Evolutionary conservation across 2,797 vertebrate species (phyloP), one percentile per base, ranked within the genome.

Genomic region (Gymnodraco acuticeps): DNA sequence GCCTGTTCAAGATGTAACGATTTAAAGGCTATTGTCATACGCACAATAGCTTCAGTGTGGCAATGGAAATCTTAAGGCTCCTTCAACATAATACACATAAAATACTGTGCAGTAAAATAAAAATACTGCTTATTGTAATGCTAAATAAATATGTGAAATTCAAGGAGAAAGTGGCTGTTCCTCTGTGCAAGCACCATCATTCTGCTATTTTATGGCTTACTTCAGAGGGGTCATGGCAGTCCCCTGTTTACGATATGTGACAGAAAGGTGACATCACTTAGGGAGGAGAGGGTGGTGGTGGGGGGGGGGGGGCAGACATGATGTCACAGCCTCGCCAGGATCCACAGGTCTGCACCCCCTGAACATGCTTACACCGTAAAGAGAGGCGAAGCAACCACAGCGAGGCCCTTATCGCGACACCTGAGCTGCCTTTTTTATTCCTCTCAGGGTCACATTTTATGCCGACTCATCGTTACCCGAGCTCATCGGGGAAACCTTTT

Each of bases 251-350:
- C 17, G 62, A 80, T 33, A 70, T 16, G 50, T 87, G 85, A 87
- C 76, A 85, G 80, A 81, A 81, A 52, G 77, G 77, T 90, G 89
- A 92, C 89, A 91, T 93, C 87, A 92, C 82, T 85, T 78, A 77
- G 68, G 33, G 10, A 12, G 17, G 5, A 14, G 16, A 42, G 20
- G 19, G 19, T 5, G 0, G n/a, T 0, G 41, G 23, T 31, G 31
- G 31, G 3, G 17, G 14, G 11, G 55, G 41, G 72, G 27, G 73
- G 59, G 65, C 50, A 88, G 87, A 90, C 86, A 88, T 92, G 88
- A 92, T 90, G 88, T 92, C 90, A 90, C 76, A 82, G 84, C 84
- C 80, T 87, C 31, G 17, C 54, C 70, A 65, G 5, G 31, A 82
- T 84, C 79, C 60, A 78, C 81, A 80, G 83, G 86, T 88, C 87